These are phyloP conservation scores for Latrodectus elegans DNA, from an alignment of 2,888 invertebrate genomes.

Conservation along the genomic window DNA sequence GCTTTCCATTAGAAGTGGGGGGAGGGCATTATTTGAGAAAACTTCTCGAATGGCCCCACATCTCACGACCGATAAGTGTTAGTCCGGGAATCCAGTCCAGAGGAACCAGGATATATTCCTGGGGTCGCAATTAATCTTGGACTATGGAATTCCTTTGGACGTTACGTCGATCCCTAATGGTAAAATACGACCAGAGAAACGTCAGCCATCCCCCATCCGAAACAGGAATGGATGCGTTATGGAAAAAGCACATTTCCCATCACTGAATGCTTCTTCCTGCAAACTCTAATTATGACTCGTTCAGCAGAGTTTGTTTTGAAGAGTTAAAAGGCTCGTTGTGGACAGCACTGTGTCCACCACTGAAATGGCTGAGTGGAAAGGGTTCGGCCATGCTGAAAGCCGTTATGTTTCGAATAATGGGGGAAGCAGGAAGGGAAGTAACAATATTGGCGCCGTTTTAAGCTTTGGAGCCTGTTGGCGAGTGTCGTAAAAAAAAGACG, in stretches of 20 bases:
- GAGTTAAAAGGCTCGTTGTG: neutral
- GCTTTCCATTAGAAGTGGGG: neutral
- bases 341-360: neutral
- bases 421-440: neutral
- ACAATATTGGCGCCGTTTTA: neutral
- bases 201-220: neutral
- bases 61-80: neutral
- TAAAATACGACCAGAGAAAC: neutral
- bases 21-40: neutral
- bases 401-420: neutral
- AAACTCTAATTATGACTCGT: neutral
- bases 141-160: neutral
- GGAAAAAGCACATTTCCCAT: neutral
- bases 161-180: neutral
- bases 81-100: neutral
- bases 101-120: neutral
- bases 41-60: neutral
- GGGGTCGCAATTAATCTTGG: conserved; percentile 1
- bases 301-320: neutral
- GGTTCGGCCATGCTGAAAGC: neutral
- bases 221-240: conserved; percentile 1
- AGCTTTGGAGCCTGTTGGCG: neutral
- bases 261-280: neutral
- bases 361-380: neutral
- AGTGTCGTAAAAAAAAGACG: neutral